Percentiles rank a stretch among this genome's conserved stretches.
These are phyloP conservation scores for Spheniscus humboldti DNA, from an alignment of 2,797 vertebrate genomes.

Conservation along the genomic window DNA sequence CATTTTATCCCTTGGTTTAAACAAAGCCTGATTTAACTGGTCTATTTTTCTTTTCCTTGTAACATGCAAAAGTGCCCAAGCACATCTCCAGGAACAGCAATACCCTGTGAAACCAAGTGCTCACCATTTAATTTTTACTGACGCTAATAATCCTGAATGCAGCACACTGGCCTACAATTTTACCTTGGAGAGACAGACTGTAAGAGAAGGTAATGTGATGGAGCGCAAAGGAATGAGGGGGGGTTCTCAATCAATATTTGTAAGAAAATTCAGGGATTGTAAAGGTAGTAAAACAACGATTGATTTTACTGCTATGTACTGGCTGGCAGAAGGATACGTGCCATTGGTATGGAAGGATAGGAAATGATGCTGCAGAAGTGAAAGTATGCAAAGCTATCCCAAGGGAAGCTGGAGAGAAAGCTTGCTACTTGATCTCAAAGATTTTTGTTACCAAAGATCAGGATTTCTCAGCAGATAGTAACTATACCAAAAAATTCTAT, in stretches of 20 bases:
- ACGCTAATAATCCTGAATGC: neutral
- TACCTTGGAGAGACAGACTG: neutral
- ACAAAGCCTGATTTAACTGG: neutral
- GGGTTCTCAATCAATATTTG: neutral
- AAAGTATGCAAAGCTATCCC: neutral
- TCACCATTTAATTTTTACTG: neutral
- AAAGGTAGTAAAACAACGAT: neutral
- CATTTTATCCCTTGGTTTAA: neutral
- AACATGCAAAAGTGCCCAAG: neutral
- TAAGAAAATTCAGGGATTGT: neutral
- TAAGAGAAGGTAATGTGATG: neutral
- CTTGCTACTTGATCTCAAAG: neutral
- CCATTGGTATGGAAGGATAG: neutral
- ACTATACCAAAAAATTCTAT: neutral
- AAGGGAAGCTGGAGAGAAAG: neutral
- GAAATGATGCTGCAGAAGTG: neutral
- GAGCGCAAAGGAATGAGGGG: neutral
- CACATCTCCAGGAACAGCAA: neutral
- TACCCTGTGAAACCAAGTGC: neutral
- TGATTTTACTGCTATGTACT: neutral
- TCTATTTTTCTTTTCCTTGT: neutral
- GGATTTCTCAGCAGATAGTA: neutral
- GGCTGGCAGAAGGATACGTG: neutral
- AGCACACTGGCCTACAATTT: neutral
- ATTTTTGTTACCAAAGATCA: neutral